Base-by-base conservation (phyloP, 2,113 vertebrate species). In the Rhabdornis inornatus region DNA sequence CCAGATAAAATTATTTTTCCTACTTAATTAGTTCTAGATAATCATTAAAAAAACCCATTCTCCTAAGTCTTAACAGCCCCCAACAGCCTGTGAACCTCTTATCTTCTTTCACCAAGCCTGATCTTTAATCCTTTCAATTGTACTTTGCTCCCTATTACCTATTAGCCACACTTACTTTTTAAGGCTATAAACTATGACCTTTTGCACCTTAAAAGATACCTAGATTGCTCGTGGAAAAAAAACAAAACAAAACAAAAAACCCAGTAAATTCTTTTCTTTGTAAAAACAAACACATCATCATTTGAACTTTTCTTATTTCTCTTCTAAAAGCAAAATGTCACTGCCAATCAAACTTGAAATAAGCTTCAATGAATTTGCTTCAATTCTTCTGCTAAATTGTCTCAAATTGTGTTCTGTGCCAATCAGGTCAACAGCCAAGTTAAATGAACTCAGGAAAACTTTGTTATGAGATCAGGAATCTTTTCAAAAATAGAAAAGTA, bases 391-490 rank as follows among this genome's bases (percentile, higher is more conserved):
- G 18, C 69, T 93, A 68, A 70, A 33, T 75, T 72, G 4, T 53
- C 23, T 94, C 49, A 69, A 50, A 61, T 14, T 50, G 44, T 49
- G 15, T 44, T 21, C 21, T 8, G 13, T 69, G 42, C 18, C 50
- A 88, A 65, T 69, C 42, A 69, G 45, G 23, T 50, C 79, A 92
- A 49, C 15, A 69, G 13, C 13, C 15, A 72, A 68, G 17, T 69
- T 79, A 74, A 88, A 89, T 0, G 2, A 93, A 92, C 23, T 42
- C 74, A 64, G 11, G 5, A 27, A 78, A 90, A 66, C 50, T 84
- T 91, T 66, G 24, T 86, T 40, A 71, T 78, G 31, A 96, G 90
- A 88, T 60, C 31, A 55, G 13, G 61, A 93, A 53, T 87, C 6
- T 76, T 74, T 90, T 50, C 15, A 75, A 60, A 82, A 64, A 27